These are phyloP conservation scores for Eolophus roseicapilla DNA, from an alignment of 2,113 vertebrate genomes.

Conservation along the genomic window DNA sequence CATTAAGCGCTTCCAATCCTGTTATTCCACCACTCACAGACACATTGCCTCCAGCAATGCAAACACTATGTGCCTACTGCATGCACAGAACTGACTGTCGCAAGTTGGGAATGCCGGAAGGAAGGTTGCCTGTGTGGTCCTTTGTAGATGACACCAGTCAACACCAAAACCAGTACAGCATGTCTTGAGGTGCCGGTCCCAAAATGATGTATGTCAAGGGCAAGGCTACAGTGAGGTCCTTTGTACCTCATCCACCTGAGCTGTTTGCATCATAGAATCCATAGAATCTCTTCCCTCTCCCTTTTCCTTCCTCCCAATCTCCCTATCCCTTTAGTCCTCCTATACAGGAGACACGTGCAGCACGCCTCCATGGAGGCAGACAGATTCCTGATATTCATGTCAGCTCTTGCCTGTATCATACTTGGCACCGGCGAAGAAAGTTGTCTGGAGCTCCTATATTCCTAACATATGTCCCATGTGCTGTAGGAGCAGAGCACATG, in stretches of 20 bases:
- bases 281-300: background rate
- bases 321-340: background rate
- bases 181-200: background rate
- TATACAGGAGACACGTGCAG: background rate
- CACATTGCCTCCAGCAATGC: background rate
- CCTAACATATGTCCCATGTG: background rate
- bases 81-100: background rate
- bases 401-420: background rate
- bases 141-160: background rate
- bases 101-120: fast-evolving
- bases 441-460: background rate
- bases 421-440: background rate
- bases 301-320: background rate
- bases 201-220: background rate
- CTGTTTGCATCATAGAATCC: background rate
- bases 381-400: background rate
- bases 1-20: background rate
- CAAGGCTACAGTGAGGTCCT: background rate
- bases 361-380: background rate
- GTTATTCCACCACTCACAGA: background rate
- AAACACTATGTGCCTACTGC: background rate
- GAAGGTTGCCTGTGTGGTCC: background rate
- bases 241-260: background rate
- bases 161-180: background rate
- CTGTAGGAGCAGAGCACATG: background rate